These are phyloP conservation scores for Eupithecia subumbrata DNA, from an alignment of 2,888 invertebrate species.

Conservation along the genomic window DNA sequence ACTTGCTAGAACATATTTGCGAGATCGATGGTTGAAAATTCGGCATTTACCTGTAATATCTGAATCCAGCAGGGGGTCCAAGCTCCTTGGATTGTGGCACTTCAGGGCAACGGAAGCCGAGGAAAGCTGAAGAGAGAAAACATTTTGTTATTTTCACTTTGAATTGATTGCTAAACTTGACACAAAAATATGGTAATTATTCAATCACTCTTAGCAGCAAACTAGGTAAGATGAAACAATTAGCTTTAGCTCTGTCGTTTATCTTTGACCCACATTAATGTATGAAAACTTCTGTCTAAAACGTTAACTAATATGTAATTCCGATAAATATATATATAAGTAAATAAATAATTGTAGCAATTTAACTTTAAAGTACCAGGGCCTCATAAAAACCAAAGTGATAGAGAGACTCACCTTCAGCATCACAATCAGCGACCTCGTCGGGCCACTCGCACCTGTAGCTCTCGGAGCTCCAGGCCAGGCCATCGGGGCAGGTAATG, in stretches of 20 bases:
- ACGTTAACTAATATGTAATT: no score
- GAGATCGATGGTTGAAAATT: not conserved
- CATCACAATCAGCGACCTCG: slow-evolving; percentile 90
- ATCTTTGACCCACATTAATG: no score
- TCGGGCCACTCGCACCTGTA: slow-evolving; percentile 96
- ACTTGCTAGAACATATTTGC: not conserved
- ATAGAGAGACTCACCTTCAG: slow-evolving; percentile 85
- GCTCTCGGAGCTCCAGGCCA: slow-evolving; percentile 89
- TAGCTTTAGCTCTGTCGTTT: no score
- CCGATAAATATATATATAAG: no score
- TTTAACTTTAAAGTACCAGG: not conserved
- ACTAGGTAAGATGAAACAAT: no score
- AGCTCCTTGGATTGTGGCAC: slow-evolving; percentile 73
- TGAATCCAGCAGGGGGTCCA: slow-evolving; percentile 74
- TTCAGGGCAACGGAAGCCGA: slow-evolving; percentile 92
- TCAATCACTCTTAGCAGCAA: no score
- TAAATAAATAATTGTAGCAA: no score
- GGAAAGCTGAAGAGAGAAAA: slow-evolving; percentile 83
- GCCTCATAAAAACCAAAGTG: not conserved
- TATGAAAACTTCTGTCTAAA: no score
- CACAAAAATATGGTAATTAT: not conserved
- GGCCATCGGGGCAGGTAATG: slow-evolving; percentile 92
- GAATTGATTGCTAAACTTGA: not conserved
- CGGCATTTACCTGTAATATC: slow-evolving; percentile 71
- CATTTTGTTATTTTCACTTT: not conserved